Evolutionary conservation across 2,888 invertebrate genomes (phyloP).

Genomic region (Carabus problematicus): DNA sequence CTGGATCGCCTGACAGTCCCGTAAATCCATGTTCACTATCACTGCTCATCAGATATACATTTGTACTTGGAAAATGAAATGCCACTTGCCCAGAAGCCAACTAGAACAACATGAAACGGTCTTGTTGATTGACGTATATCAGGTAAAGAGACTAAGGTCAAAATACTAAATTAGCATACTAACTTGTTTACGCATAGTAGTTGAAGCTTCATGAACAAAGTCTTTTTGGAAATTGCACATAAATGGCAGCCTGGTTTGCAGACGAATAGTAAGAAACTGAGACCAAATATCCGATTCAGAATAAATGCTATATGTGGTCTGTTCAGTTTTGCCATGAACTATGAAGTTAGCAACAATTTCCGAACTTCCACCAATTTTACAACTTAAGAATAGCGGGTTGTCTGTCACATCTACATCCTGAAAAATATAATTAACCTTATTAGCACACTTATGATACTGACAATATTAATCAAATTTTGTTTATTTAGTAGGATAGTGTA

Average conservation of each 20-base stretch:
- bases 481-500: too few relatives aligned
- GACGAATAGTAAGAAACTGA: conserved; percentile 74
- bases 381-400: conserved; percentile 74
- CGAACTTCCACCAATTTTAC: conserved; percentile 63
- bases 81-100: conserved; percentile 77
- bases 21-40: conserved; percentile 65
- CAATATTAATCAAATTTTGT: background rate
- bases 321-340: conserved; percentile 75
- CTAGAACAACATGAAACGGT: conserved; percentile 52
- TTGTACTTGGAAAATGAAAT: conserved; percentile 71
- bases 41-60: conserved; percentile 70
- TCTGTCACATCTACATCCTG: conserved; percentile 81
- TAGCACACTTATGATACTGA: background rate
- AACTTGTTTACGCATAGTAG: conserved; percentile 71
- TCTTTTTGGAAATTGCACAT: conserved; percentile 67
- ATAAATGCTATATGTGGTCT: conserved; percentile 69
- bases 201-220: conserved; percentile 68
- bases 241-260: conserved; percentile 71
- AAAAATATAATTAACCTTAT: conserved; percentile 17
- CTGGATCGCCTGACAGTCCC: conserved; percentile 63
- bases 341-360: conserved; percentile 72
- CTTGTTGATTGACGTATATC: conserved; percentile 13
- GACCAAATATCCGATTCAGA: conserved; percentile 69
- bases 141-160: too few relatives aligned
- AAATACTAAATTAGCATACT: conserved; percentile 26